These are phyloP conservation scores for Chiloscyllium punctatum DNA, from an alignment of 2,797 vertebrate species.

Conservation along the genomic window DNA sequence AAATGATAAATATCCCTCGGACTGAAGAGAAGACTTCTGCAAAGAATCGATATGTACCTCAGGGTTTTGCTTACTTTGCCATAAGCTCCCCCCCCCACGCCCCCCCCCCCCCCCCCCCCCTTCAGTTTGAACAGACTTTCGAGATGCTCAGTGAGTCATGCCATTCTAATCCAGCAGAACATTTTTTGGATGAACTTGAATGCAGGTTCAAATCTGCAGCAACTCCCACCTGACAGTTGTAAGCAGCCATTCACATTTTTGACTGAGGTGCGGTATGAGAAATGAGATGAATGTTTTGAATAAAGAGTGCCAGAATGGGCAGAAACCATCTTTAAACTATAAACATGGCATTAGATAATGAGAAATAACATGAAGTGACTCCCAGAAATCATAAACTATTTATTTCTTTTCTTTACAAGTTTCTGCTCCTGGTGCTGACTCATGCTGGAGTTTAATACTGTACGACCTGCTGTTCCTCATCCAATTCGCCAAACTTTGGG, in stretches of 20 bases:
- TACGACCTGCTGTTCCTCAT: background rate
- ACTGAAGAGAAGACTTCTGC: background rate
- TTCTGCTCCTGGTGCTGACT: background rate
- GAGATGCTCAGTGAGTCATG: background rate
- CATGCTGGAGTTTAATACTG: background rate
- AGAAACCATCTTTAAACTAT: constrained; percentile 16
- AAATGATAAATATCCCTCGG: background rate
- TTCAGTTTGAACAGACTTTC: background rate
- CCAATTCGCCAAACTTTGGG: background rate
- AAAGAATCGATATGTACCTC: background rate
- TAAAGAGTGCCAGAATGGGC: background rate
- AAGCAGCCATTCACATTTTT: constrained; percentile 27
- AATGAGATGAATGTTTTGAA: constrained; percentile 30
- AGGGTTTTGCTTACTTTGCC: background rate
- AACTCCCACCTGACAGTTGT: constrained; percentile 29
- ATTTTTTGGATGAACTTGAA: constrained; percentile 6
- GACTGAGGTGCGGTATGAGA: constrained; percentile 7
- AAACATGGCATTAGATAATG: background rate
- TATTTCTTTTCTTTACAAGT: background rate
- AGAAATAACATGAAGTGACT: background rate
- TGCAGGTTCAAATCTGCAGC: background rate
- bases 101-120: background rate
- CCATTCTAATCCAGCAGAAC: background rate
- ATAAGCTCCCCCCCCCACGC: background rate
- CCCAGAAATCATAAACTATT: background rate